Evolutionary conservation across 2,888 invertebrate genomes (phyloP).

Genomic region (Glomeris marginata): DNA sequence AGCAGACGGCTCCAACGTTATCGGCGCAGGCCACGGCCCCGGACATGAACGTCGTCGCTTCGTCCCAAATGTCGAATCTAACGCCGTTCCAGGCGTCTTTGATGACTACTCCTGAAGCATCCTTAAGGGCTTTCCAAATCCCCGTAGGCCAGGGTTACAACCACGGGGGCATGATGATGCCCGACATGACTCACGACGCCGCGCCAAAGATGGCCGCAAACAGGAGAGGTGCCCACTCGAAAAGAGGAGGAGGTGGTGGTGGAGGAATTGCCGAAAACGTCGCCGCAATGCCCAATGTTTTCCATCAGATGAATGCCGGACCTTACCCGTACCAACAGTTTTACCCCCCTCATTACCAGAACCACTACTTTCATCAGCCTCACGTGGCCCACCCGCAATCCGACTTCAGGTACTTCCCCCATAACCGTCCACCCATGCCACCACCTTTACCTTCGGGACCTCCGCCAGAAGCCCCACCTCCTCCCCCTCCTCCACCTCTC

Average conservation of each 20-base stretch:
- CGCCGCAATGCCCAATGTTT: neutral
- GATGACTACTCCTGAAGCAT: too few relatives aligned
- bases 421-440: neutral
- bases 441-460: conserved; percentile 12
- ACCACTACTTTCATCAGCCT: neutral
- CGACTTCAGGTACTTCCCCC: neutral
- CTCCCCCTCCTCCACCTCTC: conserved; percentile 6
- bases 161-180: too few relatives aligned
- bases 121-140: too few relatives aligned
- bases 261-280: neutral
- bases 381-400: neutral
- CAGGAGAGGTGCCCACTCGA: neutral
- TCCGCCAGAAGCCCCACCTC: conserved; percentile 13
- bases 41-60: too few relatives aligned
- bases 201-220: too few relatives aligned
- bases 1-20: too few relatives aligned
- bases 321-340: conserved; percentile 9
- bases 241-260: neutral
- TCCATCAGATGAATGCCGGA: conserved; percentile 10
- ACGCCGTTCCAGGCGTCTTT: too few relatives aligned
- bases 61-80: too few relatives aligned
- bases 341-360: conserved; percentile 7
- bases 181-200: too few relatives aligned
- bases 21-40: too few relatives aligned
- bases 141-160: too few relatives aligned